Percentiles rank a stretch among this genome's conserved stretches.
These are phyloP conservation scores for Micoletzkya japonica DNA, from an alignment of 2,888 invertebrate species.

Conservation along the genomic window DNA sequence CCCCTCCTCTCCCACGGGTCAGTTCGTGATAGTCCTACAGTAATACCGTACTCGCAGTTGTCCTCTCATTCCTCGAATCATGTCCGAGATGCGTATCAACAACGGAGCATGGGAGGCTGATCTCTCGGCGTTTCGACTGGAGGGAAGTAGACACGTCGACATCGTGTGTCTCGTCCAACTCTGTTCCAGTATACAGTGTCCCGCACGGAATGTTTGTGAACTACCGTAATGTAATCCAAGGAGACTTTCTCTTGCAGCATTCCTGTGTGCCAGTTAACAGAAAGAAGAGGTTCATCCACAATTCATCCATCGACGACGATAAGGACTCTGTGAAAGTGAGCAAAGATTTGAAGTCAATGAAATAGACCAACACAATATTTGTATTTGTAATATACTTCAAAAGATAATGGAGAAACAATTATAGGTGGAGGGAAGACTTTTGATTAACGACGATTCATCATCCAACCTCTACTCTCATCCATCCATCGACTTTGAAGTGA, in stretches of 20 bases:
- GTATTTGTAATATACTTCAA: neutral
- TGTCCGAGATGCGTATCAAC: slow-evolving; percentile 51
- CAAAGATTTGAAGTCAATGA: neutral
- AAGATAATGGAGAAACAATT: neutral
- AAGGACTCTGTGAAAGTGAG: too few species aligned
- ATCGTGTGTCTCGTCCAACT: slow-evolving; percentile 51
- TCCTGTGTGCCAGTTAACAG: too few species aligned
- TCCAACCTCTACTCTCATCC: neutral
- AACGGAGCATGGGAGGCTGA: slow-evolving; percentile 53
- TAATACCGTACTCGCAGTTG: slow-evolving; percentile 37
- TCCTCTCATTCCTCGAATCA: slow-evolving; percentile 57
- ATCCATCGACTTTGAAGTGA: neutral
- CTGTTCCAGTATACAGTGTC: neutral
- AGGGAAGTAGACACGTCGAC: slow-evolving; percentile 59
- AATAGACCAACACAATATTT: neutral
- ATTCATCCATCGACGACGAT: too few species aligned
- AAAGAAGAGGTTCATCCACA: too few species aligned
- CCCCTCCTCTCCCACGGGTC: slow-evolving; percentile 56
- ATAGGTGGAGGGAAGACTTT: slow-evolving; percentile 7
- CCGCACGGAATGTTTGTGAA: slow-evolving; percentile 1
- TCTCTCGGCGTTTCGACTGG: slow-evolving; percentile 61
- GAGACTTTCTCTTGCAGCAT: too few species aligned
- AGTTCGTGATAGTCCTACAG: neutral
- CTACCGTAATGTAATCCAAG: too few species aligned
- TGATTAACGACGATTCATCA: neutral